A percentile compares a stretch with the other conserved stretches of the same genome.
Conservation (phyloP, 2,797 vertebrate species). For the Pelobates cultripes region DNA sequence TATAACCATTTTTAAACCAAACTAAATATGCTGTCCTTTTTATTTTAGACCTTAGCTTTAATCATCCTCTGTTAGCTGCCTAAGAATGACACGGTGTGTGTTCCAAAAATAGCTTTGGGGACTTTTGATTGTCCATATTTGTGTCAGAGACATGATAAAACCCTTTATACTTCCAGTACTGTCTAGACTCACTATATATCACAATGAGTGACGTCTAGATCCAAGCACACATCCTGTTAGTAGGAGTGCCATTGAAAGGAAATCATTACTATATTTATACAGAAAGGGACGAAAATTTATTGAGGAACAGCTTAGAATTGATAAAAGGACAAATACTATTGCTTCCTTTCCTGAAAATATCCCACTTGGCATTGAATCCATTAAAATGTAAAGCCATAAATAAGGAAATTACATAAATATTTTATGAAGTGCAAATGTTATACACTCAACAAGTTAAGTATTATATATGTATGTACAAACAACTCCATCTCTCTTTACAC, state of each 20-base stretch:
- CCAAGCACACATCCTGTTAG: neutral
- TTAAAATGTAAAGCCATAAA: neutral
- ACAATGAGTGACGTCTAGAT: neutral
- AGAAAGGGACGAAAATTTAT: neutral
- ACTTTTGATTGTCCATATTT: too few relatives aligned
- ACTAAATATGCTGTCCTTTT: too few relatives aligned
- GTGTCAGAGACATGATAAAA: too few relatives aligned
- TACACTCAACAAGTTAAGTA: neutral
- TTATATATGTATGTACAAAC: neutral
- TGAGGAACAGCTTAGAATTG: conserved; percentile 4
- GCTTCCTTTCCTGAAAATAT: neutral
- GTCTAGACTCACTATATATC: neutral
- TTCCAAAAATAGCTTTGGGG: too few relatives aligned
- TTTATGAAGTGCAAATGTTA: neutral
- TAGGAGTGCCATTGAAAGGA: neutral
- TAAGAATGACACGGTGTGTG: too few relatives aligned
- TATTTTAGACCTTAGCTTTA: too few relatives aligned
- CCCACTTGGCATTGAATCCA: neutral
- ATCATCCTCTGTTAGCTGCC: too few relatives aligned
- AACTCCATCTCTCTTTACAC: neutral
- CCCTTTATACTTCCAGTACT: neutral
- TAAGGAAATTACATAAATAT: neutral
- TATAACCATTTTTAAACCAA: too few relatives aligned
- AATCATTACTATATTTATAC: neutral
- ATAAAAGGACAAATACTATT: neutral